phyloP scores from a whole-genome alignment of 2,888 invertebrate genomes.

The Stictocephala bisonia region DNA sequence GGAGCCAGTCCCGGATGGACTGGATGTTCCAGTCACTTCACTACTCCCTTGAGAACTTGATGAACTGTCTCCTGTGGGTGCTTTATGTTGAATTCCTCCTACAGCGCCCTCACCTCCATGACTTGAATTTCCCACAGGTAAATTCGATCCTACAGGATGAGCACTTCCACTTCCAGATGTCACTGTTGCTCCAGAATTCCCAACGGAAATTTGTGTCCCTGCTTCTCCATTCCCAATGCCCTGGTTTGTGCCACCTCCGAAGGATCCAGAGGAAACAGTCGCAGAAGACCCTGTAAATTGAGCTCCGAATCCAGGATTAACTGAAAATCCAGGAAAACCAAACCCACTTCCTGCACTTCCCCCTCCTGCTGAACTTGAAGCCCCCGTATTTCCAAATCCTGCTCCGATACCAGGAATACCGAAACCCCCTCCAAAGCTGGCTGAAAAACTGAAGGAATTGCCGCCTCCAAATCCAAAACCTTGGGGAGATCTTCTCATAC shows the following conservation, averaged over 20 bases:
- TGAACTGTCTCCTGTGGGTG: too few relatives aligned
- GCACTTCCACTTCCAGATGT: too few relatives aligned
- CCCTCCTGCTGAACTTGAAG: background rate
- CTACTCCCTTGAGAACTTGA: background rate
- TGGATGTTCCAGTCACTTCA: too few relatives aligned
- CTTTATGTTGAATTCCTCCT: too few relatives aligned
- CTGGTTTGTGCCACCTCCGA: conserved; percentile 14
- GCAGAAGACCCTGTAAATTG: background rate
- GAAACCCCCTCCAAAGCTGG: conserved; percentile 16
- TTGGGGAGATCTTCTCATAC: too few relatives aligned
- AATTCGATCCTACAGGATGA: too few relatives aligned
- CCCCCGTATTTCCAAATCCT: conserved; percentile 2
- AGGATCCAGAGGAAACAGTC: background rate
- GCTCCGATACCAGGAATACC: background rate
- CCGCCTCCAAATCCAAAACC: conserved; percentile 12
- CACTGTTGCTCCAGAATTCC: too few relatives aligned
- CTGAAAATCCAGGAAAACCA: too few relatives aligned
- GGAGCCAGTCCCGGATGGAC: too few relatives aligned
- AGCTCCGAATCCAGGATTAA: background rate
- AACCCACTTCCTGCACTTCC: conserved; percentile 21
- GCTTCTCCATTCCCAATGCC: too few relatives aligned
- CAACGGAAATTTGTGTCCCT: too few relatives aligned
- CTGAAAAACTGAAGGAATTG: conserved; percentile 21
- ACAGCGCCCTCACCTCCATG: too few relatives aligned
- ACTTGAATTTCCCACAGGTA: background rate